Evolutionary conservation across 2,888 invertebrate species (phyloP).

Genomic region (Agrotis clavis): DNA sequence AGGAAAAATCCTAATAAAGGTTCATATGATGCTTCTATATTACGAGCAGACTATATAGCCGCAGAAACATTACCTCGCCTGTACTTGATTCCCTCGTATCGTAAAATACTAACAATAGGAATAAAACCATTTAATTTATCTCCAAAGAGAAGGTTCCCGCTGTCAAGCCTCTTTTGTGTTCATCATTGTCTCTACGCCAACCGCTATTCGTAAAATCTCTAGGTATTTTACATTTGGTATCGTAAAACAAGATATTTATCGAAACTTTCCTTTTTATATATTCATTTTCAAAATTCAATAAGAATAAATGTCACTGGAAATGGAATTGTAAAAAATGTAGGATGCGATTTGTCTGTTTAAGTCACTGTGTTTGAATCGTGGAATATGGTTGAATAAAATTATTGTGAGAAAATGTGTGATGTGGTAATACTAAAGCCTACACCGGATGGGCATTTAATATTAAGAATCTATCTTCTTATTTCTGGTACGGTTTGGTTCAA

Average conservation of each 20-base stretch:
- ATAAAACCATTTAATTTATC: constrained; percentile 78
- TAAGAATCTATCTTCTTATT: constrained; percentile 4
- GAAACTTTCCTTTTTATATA: constrained; percentile 65
- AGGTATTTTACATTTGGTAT: constrained; percentile 65
- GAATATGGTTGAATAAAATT: neutral
- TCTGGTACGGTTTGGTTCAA: neutral
- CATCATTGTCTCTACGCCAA: constrained; percentile 62
- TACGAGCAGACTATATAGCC: constrained; percentile 41
- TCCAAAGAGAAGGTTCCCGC: constrained; percentile 64
- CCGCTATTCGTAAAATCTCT: constrained; percentile 64
- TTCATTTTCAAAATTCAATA: constrained; percentile 58
- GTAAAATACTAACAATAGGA: constrained; percentile 76
- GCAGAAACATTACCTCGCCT: constrained; percentile 51
- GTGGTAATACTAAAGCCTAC: neutral
- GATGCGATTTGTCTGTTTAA: constrained; percentile 28
- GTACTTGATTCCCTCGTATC: constrained; percentile 66
- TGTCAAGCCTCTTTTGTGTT: constrained; percentile 66
- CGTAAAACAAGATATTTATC: constrained; percentile 71
- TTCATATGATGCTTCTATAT: constrained; percentile 42
- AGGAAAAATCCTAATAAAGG: constrained; percentile 53
- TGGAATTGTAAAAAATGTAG: constrained; percentile 55
- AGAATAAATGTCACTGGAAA: constrained; percentile 55
- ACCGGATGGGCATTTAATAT: constrained; percentile 17
- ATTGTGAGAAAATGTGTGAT: constrained; percentile 16
- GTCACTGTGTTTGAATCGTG: constrained; percentile 7